Base-by-base conservation (phyloP, 2,113 vertebrate genomes). In the Gavialis gangeticus region DNA sequence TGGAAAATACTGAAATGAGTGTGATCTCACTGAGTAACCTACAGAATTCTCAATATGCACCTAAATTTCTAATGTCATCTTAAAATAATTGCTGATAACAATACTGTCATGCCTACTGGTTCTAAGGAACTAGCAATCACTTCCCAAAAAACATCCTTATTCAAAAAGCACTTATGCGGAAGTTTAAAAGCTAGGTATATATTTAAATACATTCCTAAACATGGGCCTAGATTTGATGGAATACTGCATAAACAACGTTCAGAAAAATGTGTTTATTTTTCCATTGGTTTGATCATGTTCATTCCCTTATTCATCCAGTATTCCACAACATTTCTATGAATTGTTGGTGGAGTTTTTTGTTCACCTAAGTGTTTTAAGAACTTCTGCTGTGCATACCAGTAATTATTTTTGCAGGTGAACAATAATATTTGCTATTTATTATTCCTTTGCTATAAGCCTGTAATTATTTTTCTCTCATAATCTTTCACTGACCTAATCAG, bases 1-100 rank as follows among this genome's bases (percentile, higher is more conserved):
- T 5, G 57, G 77, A 82, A 91, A 69, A 46, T 91, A 79, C 77
- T 92, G 95, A 93, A 82, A 75, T 92, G 80, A 34, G 94, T 84
- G 21, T 75, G 87, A 94, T 81, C 71, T 62, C 46, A 46, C 0
- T 80, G 75, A 63, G n/a, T 46, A 93, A 21, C 60, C 92, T 75
- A 30, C 57, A 93, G 17, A 24, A 54, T 59, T 79, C 64, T 79
- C 64, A 30, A 24, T 56, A 87, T n/a, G 87, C 85, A 94, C 88
- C 91, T 55, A 76, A 87, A 58, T 17, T 78, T 84, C 57, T 62
- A 84, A 95, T 25, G 83, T 21, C n/a, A 22, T 93, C 91, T 56
- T 64, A 87, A 63, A 95, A 93, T 86, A 64, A 66, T 85, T 92
- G 58, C 58, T 62, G 69, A 3, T 71, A 28, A 24, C 78, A 27